Conservation (phyloP, 2,113 vertebrate genomes). For the Pomatorhinus ruficollis region DNA sequence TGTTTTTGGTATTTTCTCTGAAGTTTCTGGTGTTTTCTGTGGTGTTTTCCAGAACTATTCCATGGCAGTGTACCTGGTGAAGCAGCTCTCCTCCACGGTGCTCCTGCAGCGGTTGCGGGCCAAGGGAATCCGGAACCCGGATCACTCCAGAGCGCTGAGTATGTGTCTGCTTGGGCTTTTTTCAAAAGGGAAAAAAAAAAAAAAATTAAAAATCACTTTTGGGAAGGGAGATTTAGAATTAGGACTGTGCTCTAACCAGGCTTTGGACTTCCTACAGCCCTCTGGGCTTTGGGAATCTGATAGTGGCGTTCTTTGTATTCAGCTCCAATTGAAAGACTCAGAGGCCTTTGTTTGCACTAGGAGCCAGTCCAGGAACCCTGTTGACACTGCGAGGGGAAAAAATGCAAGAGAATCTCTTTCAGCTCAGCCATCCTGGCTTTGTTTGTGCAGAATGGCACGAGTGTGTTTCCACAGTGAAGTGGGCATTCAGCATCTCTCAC, state of each 20-base stretch:
- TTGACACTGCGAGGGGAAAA: conserved; percentile 43
- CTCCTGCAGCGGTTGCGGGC: conserved; percentile 93
- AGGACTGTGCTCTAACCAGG: not conserved
- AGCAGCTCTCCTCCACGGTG: conserved; percentile 94
- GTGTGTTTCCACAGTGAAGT: not conserved
- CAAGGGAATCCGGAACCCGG: conserved; percentile 98
- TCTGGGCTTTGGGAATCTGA: conserved; percentile 32
- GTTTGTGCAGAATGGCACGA: not conserved
- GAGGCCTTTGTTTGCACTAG: conserved; percentile 53
- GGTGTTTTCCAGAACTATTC: conserved; percentile 88
- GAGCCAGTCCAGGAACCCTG: conserved; percentile 54
- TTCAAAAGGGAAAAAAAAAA: not conserved
- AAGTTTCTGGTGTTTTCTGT: not conserved
- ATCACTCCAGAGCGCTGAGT: conserved; percentile 99
- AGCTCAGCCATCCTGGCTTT: conserved; percentile 31
- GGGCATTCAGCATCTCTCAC: not conserved
- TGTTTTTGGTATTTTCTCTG: not conserved
- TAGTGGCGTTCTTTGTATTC: conserved; percentile 56
- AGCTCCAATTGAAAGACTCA: conserved; percentile 11
- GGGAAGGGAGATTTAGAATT: not conserved
- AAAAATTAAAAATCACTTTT: not conserved
- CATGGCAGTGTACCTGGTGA: conserved; percentile 97
- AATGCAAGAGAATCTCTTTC: conserved; percentile 43
- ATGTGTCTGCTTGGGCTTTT: conserved; percentile 53
- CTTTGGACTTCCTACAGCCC: conserved; percentile 40